Base-by-base conservation (phyloP, 2,797 vertebrate genomes). In the Chaetodon trifasciatus region DNA sequence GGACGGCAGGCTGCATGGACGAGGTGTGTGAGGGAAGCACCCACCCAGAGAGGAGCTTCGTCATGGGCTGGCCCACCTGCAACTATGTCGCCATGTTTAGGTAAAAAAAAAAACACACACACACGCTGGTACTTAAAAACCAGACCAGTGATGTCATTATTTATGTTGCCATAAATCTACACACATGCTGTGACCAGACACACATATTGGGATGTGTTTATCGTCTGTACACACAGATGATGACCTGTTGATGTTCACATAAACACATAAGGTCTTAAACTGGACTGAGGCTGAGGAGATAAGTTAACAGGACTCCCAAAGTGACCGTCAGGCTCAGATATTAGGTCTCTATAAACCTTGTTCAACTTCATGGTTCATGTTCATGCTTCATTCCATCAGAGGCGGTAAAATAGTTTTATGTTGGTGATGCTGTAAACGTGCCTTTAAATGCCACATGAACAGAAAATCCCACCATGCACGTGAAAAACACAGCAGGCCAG, bases 1-100 rank as follows among this genome's bases (percentile, higher is more conserved):
- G 97, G 97, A 94, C 93, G 0, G 92, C 96, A 1, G 91, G 92
- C 64, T 96, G 95, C 73, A 90, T 95, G 83, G 94, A 95, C 0
- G 94, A 96, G 88, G 96, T 98, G 81, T 96, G 97, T 3, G 96
- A 97, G 91, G 97, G 96, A 6, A 97, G 95, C 89, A 91, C 95
- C 0, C 90, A 81, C 82, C 89, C 91, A 0, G 96, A 97, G 71
- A 94, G 93, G 74, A 97, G 97, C 0, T 98, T 98, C 72, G 97
- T 97, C 75, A 94, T 98, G 32, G 97, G 97, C 67, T 98, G 97
- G 97, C 97, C 97, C 57, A 97, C 96, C 73, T 96, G 89, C 84
- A 98, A 97, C 93, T 97, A 93, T 0, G 96, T 95, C 0, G 94
- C 96, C 35, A 95, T 93, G 6, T 97, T 96, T 82, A 97, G 97